Percentiles rank a stretch among this genome's conserved stretches.
Evolutionary conservation across 2,797 vertebrate species (phyloP).

Genomic region (Babyrousa celebensis): DNA sequence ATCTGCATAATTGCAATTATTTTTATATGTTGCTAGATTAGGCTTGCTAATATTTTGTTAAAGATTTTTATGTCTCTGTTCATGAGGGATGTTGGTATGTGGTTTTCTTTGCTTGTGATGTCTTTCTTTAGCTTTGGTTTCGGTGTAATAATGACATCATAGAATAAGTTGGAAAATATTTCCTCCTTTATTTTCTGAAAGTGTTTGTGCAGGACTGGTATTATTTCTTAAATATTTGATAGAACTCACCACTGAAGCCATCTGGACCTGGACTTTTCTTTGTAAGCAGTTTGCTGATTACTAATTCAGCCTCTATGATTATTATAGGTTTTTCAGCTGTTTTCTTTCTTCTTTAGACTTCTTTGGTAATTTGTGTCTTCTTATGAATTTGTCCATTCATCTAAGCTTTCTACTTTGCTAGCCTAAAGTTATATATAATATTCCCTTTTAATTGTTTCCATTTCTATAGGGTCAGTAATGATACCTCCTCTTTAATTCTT

Average conservation of each 20-base stretch:
- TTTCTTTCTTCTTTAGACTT: slow-evolving; percentile 52
- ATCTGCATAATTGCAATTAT: slow-evolving; percentile 1
- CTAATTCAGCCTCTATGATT: slow-evolving; percentile 25
- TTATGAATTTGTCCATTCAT: slow-evolving; percentile 47
- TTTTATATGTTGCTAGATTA: slow-evolving; percentile 59
- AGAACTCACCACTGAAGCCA: slow-evolving; percentile 50
- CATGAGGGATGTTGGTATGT: slow-evolving; percentile 37
- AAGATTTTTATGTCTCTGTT: slow-evolving; percentile 52
- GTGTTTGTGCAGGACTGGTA: neutral
- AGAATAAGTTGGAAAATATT: slow-evolving; percentile 61
- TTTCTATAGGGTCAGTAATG: neutral
- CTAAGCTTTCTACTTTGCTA: slow-evolving; percentile 58
- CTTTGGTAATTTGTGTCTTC: slow-evolving; percentile 59
- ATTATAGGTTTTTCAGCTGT: slow-evolving; percentile 22
- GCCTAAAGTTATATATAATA: slow-evolving; percentile 60
- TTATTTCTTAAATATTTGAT: slow-evolving; percentile 65
- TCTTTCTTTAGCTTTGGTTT: slow-evolving; percentile 64
- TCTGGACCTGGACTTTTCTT: slow-evolving; percentile 28
- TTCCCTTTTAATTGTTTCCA: slow-evolving; percentile 33
- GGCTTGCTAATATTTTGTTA: slow-evolving; percentile 55
- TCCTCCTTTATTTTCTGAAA: slow-evolving; percentile 41
- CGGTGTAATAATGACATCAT: neutral
- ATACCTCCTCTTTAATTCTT: slow-evolving; percentile 58
- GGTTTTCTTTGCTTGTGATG: slow-evolving; percentile 29
- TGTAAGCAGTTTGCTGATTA: slow-evolving; percentile 48